A percentile compares a stretch with the other conserved stretches of the same genome.
Conservation (phyloP, 2,797 vertebrate genomes). For the Argyrosomus regius region DNA sequence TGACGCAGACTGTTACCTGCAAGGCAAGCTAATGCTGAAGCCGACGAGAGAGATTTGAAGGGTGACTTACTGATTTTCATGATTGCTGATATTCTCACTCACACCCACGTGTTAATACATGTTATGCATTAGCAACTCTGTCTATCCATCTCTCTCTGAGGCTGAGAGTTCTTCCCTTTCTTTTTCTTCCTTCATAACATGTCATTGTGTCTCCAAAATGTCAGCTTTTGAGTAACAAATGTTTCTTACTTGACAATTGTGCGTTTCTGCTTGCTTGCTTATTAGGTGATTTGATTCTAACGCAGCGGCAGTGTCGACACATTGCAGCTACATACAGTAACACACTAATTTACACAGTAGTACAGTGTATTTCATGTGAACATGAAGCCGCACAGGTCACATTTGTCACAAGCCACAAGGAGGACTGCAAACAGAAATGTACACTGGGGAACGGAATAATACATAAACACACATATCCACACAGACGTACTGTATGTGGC, state of each 20-base stretch:
- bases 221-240: not conserved
- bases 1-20: conserved; percentile 11
- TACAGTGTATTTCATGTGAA: too few relatives aligned
- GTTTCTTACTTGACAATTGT: not conserved
- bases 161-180: not conserved
- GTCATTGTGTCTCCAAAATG: not conserved
- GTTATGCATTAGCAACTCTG: not conserved
- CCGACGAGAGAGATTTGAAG: conserved; percentile 16
- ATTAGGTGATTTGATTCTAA: not conserved
- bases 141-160: not conserved
- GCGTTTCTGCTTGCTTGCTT: not conserved
- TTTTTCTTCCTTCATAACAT: not conserved
- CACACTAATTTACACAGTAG: not conserved
- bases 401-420: conserved; percentile 12
- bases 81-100: not conserved
- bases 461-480: conserved; percentile 18
- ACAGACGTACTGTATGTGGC: not conserved
- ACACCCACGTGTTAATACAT: not conserved
- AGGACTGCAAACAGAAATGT: conserved; percentile 8
- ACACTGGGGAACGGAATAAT: conserved; percentile 9
- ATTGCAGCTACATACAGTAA: too few relatives aligned
- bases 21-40: not conserved
- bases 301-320: too few relatives aligned
- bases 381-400: not conserved
- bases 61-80: not conserved